Base-by-base conservation (phyloP, 2,888 invertebrate species). In the Dendrolimus houi region DNA sequence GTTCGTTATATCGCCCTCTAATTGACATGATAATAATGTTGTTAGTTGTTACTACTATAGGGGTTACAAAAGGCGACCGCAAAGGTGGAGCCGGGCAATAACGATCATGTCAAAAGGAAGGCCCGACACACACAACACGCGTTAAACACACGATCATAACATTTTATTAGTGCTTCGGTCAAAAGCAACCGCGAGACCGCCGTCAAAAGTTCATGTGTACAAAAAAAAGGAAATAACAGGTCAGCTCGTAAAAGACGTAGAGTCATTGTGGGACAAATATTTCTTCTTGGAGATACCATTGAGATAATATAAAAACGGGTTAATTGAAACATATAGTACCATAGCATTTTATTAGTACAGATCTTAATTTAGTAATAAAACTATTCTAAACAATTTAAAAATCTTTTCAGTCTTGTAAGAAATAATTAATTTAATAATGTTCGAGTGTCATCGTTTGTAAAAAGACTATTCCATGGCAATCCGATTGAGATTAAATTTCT, bases 121-220 rank as follows among this genome's bases (percentile, higher is more conserved):
- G 85, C 69, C 88, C 89, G 88, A 86, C 89, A 83, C 82, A 86
- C 75, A 78, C 80, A 85, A 85, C 87, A 83, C 83, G 88, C 88
- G 89, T 88, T 87, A 89, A 90, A 87, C 90, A 89, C 83, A 89
- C 89, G 85, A 87, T 86, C 87, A 88, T 90, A 90, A 90, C 86
- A 86, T 90, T 90, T 90, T 90, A 90, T 90, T 90, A 87, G 90
- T 87, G 85, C 82, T 77, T 78, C 81, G 84, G 90, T 86, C 87
- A 87, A 89, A 87, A 86, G 87, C 87, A 84, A 85, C 86, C 87
- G 87, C 87, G 81, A 75, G 83, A 81, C 81, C 85, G 81, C 81
- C 86, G 81, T 84, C 85, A 83, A 83, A 83, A 87, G 87, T 87
- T 86, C 89, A 87, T 83, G 80, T 71, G 12, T 47, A 47, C 47